These are phyloP conservation scores for Hermaeophaga mercurialis DNA, from an alignment of 2,888 invertebrate genomes.

Conservation along the genomic window DNA sequence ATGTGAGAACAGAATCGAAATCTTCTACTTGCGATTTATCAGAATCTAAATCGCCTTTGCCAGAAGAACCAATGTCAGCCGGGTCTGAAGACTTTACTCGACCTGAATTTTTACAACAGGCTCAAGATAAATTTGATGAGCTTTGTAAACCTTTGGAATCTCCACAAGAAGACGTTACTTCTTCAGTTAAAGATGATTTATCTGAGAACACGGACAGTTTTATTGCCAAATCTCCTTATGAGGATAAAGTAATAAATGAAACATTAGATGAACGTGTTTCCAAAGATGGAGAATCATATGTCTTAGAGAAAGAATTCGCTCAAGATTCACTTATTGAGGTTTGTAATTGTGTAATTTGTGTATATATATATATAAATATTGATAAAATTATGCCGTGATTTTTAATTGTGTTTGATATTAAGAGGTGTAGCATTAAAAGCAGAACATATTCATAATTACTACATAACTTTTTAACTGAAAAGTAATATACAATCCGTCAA, in stretches of 20 bases:
- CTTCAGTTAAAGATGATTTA: conserved; percentile 52
- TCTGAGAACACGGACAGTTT: conserved; percentile 24
- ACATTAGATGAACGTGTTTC: conserved; percentile 4
- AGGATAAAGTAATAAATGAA: conserved; percentile 29
- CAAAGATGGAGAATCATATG: neutral
- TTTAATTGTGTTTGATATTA: no score
- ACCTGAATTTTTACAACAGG: conserved; percentile 25
- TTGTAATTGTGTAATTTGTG: neutral
- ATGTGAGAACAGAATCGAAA: conserved; percentile 25
- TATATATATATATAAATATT: no score
- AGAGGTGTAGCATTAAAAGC: no score
- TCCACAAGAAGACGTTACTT: conserved; percentile 51
- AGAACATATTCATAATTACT: no score
- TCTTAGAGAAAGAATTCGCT: neutral
- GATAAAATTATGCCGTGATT: no score
- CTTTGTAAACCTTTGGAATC: conserved; percentile 33
- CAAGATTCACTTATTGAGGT: neutral
- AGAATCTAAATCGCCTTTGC: conserved; percentile 26
- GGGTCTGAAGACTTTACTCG: conserved; percentile 26
- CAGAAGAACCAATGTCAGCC: conserved; percentile 12
- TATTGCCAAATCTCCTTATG: conserved; percentile 29
- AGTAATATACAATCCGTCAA: no score
- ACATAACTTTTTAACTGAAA: no score
- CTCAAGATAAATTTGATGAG: conserved; percentile 32
- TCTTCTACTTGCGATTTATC: conserved; percentile 27